phyloP scores from a whole-genome alignment of 2,888 invertebrate genomes.

The Deroplatys truncata region DNA sequence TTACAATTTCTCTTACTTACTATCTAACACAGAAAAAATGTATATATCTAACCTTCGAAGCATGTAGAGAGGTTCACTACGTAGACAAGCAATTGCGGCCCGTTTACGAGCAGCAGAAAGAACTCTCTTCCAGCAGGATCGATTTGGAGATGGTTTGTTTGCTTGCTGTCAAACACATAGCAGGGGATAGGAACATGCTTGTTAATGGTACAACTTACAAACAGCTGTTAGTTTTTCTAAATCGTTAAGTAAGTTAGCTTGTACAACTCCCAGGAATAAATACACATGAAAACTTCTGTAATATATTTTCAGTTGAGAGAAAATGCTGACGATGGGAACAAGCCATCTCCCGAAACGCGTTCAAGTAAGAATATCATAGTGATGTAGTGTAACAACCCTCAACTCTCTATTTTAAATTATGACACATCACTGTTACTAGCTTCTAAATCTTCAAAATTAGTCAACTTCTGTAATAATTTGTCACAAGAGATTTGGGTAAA shows the following conservation, averaged over 20 bases:
- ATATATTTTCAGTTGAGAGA: too few species aligned
- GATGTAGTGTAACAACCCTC: too few species aligned
- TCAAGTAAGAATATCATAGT: too few species aligned
- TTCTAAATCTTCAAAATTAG: too few species aligned
- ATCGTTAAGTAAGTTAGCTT: background rate
- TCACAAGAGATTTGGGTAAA: too few species aligned
- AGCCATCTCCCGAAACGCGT: too few species aligned
- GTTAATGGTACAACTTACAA: conserved; percentile 16
- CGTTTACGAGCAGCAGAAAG: conserved; percentile 84
- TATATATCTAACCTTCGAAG: conserved; percentile 69
- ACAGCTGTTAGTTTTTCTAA: background rate
- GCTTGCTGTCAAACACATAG: conserved; percentile 56
- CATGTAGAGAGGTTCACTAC: conserved; percentile 89
- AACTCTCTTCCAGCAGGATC: conserved; percentile 74
- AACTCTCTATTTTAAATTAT: too few species aligned
- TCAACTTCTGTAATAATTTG: too few species aligned
- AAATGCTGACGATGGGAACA: too few species aligned
- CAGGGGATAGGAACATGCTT: conserved; percentile 17
- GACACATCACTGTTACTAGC: too few species aligned
- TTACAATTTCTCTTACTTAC: background rate
- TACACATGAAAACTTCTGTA: too few species aligned
- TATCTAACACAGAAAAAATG: background rate
- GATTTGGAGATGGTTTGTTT: conserved; percentile 66
- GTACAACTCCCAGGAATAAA: too few species aligned
- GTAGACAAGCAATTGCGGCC: conserved; percentile 93